Percentiles rank a stretch among this genome's conserved stretches.
phyloP scores from a whole-genome alignment of 2,797 vertebrate species.

The Enteromius unitaeniatus region DNA sequence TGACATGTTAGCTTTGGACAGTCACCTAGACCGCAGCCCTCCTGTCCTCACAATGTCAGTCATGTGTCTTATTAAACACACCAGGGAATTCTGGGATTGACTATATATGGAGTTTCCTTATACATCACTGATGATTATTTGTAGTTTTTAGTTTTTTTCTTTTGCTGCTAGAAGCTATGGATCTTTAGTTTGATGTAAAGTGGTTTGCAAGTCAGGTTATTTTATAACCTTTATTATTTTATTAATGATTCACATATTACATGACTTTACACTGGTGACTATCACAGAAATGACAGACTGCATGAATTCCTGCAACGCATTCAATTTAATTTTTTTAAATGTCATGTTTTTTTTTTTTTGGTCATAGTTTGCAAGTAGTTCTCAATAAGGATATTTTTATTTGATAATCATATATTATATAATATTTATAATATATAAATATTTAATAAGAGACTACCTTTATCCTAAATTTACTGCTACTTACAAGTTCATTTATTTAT shows the following conservation, averaged over 20 bases:
- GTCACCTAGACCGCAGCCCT: not conserved
- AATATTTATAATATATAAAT: too few species aligned
- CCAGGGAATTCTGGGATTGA: constrained; percentile 1
- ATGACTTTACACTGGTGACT: not conserved
- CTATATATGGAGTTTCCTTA: not conserved
- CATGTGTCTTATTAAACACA: constrained; percentile 10
- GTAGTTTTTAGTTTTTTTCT: not conserved
- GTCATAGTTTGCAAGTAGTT: too few species aligned
- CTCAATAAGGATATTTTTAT: too few species aligned
- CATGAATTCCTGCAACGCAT: not conserved
- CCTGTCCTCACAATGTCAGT: constrained; percentile 38
- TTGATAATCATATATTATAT: too few species aligned
- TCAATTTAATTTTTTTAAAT: not conserved
- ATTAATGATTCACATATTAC: not conserved
- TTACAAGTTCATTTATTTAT: too few species aligned
- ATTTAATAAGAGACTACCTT: too few species aligned
- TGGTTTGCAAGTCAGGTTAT: not conserved
- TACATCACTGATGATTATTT: constrained; percentile 1
- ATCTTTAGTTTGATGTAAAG: not conserved
- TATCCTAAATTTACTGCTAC: too few species aligned
- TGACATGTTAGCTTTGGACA: constrained; percentile 13
- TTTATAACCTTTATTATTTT: constrained; percentile 2
- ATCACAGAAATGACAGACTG: not conserved
- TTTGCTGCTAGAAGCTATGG: not conserved
- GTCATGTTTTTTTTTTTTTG: too few species aligned